Evolutionary conservation across 2,888 invertebrate species (phyloP).

Genomic region (Adela reaumurella): DNA sequence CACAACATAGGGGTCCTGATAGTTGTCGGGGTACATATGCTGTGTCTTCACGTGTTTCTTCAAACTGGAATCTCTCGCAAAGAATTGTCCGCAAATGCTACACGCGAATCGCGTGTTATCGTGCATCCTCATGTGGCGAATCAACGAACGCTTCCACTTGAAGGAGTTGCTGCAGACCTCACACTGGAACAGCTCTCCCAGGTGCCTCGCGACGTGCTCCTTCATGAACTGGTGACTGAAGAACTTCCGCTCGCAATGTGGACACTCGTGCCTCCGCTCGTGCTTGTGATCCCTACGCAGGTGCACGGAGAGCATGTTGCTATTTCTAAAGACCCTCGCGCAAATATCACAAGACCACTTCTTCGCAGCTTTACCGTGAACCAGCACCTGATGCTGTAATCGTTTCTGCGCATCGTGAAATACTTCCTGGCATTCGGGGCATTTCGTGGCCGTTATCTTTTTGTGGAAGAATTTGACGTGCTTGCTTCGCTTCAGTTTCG

Average conservation of each 20-base stretch:
- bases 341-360: constrained; percentile 38
- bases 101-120: background rate
- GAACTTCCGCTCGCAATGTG: constrained; percentile 50
- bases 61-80: background rate
- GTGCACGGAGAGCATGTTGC: constrained; percentile 34
- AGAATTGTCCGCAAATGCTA: background rate
- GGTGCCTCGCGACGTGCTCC: constrained; percentile 39
- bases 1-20: too few relatives aligned
- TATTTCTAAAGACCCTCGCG: constrained; percentile 30
- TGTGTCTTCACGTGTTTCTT: background rate
- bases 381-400: constrained; percentile 41
- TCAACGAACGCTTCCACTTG: constrained; percentile 33
- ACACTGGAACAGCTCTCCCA: constrained; percentile 45
- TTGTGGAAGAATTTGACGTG: constrained; percentile 34
- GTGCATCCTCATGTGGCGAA: constrained; percentile 26
- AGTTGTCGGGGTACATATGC: background rate
- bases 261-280: constrained; percentile 47
- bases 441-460: constrained; percentile 41
- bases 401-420: constrained; percentile 43
- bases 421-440: constrained; percentile 41
- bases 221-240: constrained; percentile 41
- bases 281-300: constrained; percentile 33
- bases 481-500: constrained; percentile 34
- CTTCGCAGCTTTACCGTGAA: constrained; percentile 38
- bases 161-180: constrained; percentile 42